These are phyloP conservation scores for Ceratotherium simum DNA, from an alignment of 2,113 vertebrate species.

Conservation along the genomic window DNA sequence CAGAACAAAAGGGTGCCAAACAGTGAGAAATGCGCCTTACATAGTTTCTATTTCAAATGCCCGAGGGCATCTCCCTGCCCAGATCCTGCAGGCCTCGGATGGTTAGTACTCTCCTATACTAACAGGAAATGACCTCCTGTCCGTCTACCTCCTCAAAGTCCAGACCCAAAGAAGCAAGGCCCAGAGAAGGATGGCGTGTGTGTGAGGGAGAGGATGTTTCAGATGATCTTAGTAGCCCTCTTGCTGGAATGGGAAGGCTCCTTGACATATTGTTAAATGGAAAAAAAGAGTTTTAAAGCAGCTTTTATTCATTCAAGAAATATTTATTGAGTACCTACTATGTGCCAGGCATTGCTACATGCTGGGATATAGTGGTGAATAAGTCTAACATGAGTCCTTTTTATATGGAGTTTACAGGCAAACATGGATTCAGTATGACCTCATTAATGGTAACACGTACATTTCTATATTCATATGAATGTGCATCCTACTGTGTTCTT, in stretches of 20 bases:
- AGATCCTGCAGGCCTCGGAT: background rate
- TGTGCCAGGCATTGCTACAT: background rate
- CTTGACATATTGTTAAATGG: background rate
- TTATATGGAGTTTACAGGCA: background rate
- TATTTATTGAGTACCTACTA: background rate
- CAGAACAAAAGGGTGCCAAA: background rate
- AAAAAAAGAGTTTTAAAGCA: background rate
- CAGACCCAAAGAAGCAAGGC: background rate
- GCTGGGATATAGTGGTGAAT: background rate
- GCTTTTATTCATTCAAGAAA: slow-evolving; percentile 28
- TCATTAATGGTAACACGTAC: background rate
- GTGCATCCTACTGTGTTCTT: background rate
- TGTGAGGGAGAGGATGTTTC: background rate
- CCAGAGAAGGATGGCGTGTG: background rate
- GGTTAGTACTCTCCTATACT: background rate
- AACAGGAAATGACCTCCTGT: background rate
- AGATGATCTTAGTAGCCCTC: background rate
- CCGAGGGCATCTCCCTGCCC: background rate
- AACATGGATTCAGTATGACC: background rate
- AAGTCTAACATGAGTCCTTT: background rate
- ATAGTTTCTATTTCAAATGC: background rate
- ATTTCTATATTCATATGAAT: background rate
- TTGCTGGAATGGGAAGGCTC: background rate
- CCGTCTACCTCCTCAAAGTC: background rate
- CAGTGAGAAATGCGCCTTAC: background rate